Base-by-base conservation (phyloP, 2,797 vertebrate species). In the Pseudochromis fuscus region DNA sequence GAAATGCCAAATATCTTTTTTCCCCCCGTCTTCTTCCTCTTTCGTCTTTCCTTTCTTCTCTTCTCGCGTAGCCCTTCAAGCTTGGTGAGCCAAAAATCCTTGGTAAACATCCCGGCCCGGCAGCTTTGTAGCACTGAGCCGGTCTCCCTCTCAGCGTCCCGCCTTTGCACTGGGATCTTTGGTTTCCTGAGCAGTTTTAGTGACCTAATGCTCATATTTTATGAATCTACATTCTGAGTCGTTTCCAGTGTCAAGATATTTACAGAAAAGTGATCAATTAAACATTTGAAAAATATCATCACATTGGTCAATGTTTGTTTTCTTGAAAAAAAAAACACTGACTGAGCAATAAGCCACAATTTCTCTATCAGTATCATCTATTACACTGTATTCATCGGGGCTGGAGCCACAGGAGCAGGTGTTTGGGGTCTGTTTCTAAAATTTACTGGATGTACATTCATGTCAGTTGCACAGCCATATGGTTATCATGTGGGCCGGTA, bases 1-100 rank as follows among this genome's bases (percentile, higher is more conserved):
- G 70, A 91, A 93, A 93, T 91, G 88, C 85, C 89, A 91, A 92
- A 92, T 91, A 91, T 91, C 88, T 88, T 82, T 75, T 73, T 58
- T 70, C 30, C 38, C 50, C 35, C 25, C 60, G 50, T 75, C 82
- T 70, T 87, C 82, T 77, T 87, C 82, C 82, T 90, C 84, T 89
- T 87, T 87, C 79, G 72, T 86, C 85, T 85, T 87, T 76, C 77
- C 86, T 87, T 91, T 87, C 82, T 85, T 89, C 82, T 88, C 83
- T 89, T 91, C 89, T 87, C 78, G 87, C 73, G 7, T 74, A 81
- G 85, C 78, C 86, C 88, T 86, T 89, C 83, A 87, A n/a, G 87
- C 83, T 75, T 68, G 60, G 69, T 89, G 87, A 92, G 87, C 89
- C 92, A 92, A 82, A 91, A 88, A 92, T 92, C 90, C 88, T 92